A percentile compares a stretch with the other conserved stretches of the same genome.
phyloP scores from a whole-genome alignment of 2,113 vertebrate genomes.

The Himantopus leucocephalus region DNA sequence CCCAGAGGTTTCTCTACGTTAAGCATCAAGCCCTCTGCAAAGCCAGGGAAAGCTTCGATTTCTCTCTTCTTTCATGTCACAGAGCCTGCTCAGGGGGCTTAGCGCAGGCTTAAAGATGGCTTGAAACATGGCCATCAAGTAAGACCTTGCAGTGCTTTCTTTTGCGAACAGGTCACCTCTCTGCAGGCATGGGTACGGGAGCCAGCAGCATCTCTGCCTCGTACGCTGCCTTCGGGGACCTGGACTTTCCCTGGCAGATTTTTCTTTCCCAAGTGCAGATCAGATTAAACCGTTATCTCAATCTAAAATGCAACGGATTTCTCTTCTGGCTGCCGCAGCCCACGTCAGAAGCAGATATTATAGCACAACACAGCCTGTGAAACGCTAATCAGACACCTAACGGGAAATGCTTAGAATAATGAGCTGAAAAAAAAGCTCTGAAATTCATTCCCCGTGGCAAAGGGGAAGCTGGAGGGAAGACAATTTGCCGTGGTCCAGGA shows the following conservation, averaged over 20 bases:
- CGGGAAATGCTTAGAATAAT: conserved; percentile 6
- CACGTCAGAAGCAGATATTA: not conserved
- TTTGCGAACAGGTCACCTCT: not conserved
- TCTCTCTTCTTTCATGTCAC: not conserved
- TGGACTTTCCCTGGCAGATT: not conserved
- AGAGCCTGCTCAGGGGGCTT: not conserved
- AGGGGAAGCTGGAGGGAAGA: not conserved
- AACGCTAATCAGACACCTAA: conserved; percentile 17
- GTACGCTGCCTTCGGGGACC: fast-evolving
- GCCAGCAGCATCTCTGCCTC: not conserved
- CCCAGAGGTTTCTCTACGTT: not conserved
- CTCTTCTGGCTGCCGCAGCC: not conserved
- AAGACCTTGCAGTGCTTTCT: not conserved
- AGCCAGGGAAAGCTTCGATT: not conserved
- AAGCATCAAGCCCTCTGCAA: not conserved
- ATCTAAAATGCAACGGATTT: not conserved
- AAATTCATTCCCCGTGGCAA: not conserved
- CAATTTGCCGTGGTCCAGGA: not conserved
- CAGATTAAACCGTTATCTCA: not conserved
- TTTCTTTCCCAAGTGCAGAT: not conserved
- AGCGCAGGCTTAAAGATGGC: not conserved
- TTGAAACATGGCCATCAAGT: not conserved
- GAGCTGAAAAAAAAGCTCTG: not conserved
- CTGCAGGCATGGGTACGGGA: not conserved
- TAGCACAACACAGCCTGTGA: not conserved